These are phyloP conservation scores for Endotricha flammealis DNA, from an alignment of 2,888 invertebrate genomes.

Conservation along the genomic window DNA sequence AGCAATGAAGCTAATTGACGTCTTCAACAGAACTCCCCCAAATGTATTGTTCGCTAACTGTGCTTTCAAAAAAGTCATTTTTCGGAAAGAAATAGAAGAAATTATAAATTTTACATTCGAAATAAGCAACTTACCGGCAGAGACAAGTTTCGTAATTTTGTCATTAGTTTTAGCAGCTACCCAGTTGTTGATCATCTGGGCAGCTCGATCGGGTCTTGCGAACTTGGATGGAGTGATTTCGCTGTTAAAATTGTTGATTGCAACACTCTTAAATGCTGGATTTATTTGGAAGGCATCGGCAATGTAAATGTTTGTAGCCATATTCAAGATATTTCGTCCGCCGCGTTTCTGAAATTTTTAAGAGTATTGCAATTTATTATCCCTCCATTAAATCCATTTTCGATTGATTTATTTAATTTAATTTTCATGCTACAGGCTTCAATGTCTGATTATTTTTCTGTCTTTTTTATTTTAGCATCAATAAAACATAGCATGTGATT, in stretches of 20 bases:
- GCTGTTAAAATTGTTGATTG: slow-evolving; percentile 68
- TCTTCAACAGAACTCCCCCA: no score
- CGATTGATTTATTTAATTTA: no score
- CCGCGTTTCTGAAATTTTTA: slow-evolving; percentile 48
- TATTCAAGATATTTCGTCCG: slow-evolving; percentile 48
- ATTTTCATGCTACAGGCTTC: no score
- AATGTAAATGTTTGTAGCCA: slow-evolving; percentile 57
- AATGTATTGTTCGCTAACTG: no score
- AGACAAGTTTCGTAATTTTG: slow-evolving; percentile 80
- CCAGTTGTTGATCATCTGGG: slow-evolving; percentile 84
- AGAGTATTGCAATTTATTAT: background rate
- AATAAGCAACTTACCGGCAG: slow-evolving; percentile 75
- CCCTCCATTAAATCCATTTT: no score
- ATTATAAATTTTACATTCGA: no score
- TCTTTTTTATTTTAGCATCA: no score
- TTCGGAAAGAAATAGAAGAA: no score
- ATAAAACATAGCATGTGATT: no score
- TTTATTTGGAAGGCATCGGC: slow-evolving; percentile 46
- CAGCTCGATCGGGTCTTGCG: slow-evolving; percentile 55
- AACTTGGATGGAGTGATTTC: slow-evolving; percentile 79
- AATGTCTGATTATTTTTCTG: no score
- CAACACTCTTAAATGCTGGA: slow-evolving; percentile 42
- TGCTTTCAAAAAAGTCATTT: no score
- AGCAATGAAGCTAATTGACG: no score
- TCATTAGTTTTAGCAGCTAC: slow-evolving; percentile 82